Evolutionary conservation across 2,888 invertebrate genomes (phyloP).

Genomic region (Luffia ferchaultella): DNA sequence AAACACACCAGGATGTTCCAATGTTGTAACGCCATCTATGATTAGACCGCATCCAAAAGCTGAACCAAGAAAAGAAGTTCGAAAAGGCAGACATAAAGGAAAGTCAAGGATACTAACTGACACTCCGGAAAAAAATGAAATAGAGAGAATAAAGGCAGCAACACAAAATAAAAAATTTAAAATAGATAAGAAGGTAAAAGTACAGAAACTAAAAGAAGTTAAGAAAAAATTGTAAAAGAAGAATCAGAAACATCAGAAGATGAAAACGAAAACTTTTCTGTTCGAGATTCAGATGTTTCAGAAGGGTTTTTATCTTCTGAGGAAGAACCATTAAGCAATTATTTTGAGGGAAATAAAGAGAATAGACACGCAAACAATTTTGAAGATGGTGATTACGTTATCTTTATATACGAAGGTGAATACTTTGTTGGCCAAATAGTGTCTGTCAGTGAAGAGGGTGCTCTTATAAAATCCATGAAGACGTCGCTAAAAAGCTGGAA

Average conservation of each 20-base stretch:
- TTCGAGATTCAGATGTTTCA: slow-evolving; percentile 1
- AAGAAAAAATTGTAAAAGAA: background rate
- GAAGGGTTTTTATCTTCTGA: slow-evolving; percentile 4
- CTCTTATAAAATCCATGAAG: slow-evolving; percentile 5
- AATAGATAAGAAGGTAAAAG: background rate
- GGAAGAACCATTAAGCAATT: slow-evolving; percentile 6
- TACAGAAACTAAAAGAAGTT: background rate
- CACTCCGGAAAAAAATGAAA: background rate
- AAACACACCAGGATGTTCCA: slow-evolving; percentile 2
- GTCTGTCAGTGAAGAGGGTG: slow-evolving; percentile 4
- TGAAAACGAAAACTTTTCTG: background rate
- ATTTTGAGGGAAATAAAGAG: slow-evolving; percentile 5
- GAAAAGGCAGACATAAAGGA: background rate
- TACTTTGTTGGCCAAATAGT: slow-evolving; percentile 5
- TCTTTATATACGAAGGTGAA: slow-evolving; percentile 5
- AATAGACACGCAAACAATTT: background rate
- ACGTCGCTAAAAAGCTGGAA: slow-evolving; percentile 4
- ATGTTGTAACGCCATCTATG: slow-evolving; percentile 1
- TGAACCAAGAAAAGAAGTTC: background rate
- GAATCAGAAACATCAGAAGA: background rate
- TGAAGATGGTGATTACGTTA: slow-evolving; percentile 3
- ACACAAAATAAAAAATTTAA: background rate
- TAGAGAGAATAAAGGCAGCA: background rate
- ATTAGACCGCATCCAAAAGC: background rate
- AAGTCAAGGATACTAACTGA: background rate